phyloP scores from a whole-genome alignment of 2,797 vertebrate species.

The Capromys pilorides region DNA sequence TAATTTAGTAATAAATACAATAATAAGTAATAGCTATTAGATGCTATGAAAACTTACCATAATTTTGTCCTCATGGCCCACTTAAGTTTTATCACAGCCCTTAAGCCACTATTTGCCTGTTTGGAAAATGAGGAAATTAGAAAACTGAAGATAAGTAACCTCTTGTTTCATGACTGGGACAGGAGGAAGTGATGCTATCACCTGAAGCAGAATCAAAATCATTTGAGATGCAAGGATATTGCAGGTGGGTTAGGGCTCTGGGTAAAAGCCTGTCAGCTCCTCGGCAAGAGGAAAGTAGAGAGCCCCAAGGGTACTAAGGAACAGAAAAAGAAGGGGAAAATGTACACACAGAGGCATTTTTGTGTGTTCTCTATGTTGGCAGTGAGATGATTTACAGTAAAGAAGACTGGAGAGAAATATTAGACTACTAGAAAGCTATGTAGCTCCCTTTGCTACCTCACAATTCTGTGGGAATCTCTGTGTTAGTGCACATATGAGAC shows the following conservation, averaged over 20 bases:
- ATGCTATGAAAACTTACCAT: background rate
- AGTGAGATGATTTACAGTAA: background rate
- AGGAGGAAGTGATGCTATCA: background rate
- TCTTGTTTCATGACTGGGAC: background rate
- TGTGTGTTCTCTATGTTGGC: background rate
- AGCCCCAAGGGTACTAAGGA: background rate
- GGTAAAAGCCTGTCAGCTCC: background rate
- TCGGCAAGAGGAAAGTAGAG: background rate
- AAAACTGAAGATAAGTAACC: background rate
- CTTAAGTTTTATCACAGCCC: background rate
- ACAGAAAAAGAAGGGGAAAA: background rate
- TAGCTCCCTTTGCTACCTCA: background rate
- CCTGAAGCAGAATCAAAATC: background rate
- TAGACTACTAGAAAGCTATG: background rate
- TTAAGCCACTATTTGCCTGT: background rate
- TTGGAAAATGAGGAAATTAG: background rate
- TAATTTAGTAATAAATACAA: background rate
- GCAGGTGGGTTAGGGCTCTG: background rate
- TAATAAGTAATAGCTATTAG: slow-evolving; percentile 1
- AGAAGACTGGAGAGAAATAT: background rate
- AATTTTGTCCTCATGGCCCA: background rate
- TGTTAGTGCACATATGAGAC: background rate
- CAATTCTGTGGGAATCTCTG: background rate
- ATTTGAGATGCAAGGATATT: background rate
- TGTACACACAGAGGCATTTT: background rate